These are phyloP conservation scores for Tragelaphus buxtoni DNA, from an alignment of 2,113 vertebrate species.

Conservation along the genomic window DNA sequence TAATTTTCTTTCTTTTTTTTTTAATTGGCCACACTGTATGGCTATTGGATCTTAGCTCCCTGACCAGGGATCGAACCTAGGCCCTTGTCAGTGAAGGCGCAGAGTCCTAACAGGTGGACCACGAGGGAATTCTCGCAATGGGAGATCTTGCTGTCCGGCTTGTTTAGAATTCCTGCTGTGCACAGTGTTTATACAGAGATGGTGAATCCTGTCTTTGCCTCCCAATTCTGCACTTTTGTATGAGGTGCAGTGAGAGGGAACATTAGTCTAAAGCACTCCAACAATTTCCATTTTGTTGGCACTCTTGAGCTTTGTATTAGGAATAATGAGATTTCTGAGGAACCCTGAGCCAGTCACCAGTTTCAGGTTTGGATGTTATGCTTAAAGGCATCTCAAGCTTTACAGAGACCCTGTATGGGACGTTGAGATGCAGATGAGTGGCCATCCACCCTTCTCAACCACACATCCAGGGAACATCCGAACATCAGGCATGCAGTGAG, in stretches of 20 bases:
- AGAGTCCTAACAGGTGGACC: background rate
- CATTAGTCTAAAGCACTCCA: slow-evolving; percentile 9
- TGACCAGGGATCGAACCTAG: background rate
- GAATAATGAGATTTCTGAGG: slow-evolving; percentile 45
- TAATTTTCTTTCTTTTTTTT: background rate
- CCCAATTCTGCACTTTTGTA: slow-evolving; percentile 35
- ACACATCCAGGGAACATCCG: background rate
- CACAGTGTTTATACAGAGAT: background rate
- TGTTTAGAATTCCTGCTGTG: background rate
- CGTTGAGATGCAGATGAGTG: background rate
- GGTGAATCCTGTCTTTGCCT: background rate
- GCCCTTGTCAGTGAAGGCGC: background rate
- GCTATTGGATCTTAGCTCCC: background rate
- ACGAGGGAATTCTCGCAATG: fast-evolving
- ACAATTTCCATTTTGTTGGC: slow-evolving; percentile 38
- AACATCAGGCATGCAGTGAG: background rate
- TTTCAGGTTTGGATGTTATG: background rate
- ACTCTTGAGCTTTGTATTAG: background rate
- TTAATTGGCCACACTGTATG: background rate
- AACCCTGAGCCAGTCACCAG: background rate
- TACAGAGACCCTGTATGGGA: background rate
- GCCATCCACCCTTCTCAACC: too few relatives aligned
- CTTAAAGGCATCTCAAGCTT: background rate
- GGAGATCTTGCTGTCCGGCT: background rate
- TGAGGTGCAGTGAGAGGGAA: slow-evolving; percentile 22